Evolutionary conservation across 2,888 invertebrate genomes (phyloP).

Genomic region (Helleia helle): DNA sequence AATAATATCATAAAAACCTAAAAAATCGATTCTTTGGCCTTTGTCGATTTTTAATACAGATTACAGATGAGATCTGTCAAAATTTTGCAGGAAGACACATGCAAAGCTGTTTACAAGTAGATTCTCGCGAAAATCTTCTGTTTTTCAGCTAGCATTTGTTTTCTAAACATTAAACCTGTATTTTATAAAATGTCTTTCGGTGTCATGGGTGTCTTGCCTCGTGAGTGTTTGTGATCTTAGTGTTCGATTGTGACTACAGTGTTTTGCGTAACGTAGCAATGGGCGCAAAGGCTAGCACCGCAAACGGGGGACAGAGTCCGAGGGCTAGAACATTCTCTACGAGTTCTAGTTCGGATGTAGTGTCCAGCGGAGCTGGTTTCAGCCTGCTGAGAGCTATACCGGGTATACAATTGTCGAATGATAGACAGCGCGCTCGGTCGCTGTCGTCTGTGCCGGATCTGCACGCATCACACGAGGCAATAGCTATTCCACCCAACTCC

Average conservation of each 20-base stretch:
- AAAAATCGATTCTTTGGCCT: not conserved
- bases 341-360: constrained; percentile 79
- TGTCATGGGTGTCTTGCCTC: constrained; percentile 53
- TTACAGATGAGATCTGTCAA: constrained; percentile 50
- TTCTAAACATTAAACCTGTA: constrained; percentile 33
- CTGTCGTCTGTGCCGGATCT: constrained; percentile 88
- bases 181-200: constrained; percentile 66
- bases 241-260: constrained; percentile 47
- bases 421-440: constrained; percentile 87
- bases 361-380: constrained; percentile 76
- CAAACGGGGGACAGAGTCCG: constrained; percentile 83
- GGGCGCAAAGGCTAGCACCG: constrained; percentile 91
- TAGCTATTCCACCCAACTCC: constrained; percentile 77
- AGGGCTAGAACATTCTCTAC: constrained; percentile 84
- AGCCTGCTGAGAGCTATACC: constrained; percentile 81
- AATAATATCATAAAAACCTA: no score
- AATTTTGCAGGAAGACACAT: constrained; percentile 68
- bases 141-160: constrained; percentile 47
- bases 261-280: constrained; percentile 73
- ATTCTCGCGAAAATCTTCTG: constrained; percentile 41
- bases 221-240: constrained; percentile 58
- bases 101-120: constrained; percentile 69
- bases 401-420: constrained; percentile 82
- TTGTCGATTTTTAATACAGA: not conserved
- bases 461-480: constrained; percentile 73